Conservation (phyloP, 2,797 vertebrate genomes). For the Thalassophryne amazonica region DNA sequence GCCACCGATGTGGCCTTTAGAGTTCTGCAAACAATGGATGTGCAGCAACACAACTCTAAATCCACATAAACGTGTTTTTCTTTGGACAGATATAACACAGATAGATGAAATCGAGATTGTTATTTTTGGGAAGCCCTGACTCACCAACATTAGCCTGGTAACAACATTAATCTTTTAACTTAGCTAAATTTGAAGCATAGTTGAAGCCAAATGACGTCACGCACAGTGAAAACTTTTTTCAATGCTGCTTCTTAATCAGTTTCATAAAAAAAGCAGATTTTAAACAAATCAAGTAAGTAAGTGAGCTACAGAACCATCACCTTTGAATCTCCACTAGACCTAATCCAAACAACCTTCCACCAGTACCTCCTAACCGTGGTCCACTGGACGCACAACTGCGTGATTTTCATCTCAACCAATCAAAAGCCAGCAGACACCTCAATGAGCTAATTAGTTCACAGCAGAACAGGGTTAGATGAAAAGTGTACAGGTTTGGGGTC, state of each 20-base stretch:
- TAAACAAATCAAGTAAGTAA: too few relatives aligned
- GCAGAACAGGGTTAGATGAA: too few relatives aligned
- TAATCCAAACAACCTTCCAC: too few relatives aligned
- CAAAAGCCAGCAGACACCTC: too few relatives aligned
- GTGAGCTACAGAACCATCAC: too few relatives aligned
- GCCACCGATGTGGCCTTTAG: constrained; percentile 21
- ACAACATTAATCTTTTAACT: not conserved
- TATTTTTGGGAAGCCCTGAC: not conserved
- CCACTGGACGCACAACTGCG: too few relatives aligned
- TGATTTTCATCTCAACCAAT: too few relatives aligned
- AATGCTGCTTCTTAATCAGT: constrained; percentile 1
- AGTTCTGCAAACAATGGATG: constrained; percentile 11
- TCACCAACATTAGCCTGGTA: not conserved
- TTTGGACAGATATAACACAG: not conserved
- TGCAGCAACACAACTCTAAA: not conserved
- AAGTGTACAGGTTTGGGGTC: too few relatives aligned
- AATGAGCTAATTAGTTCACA: too few relatives aligned
- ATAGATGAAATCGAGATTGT: not conserved
- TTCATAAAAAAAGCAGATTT: constrained; percentile 26
- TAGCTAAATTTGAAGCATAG: not conserved
- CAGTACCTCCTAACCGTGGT: too few relatives aligned
- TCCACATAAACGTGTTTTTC: constrained; percentile 29
- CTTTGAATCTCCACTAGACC: too few relatives aligned
- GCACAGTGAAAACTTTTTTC: not conserved
- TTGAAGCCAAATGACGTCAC: constrained; percentile 6